Percentiles rank a stretch among this genome's conserved stretches.
phyloP scores from a whole-genome alignment of 2,888 invertebrate species.

The Lasius fuliginosus region DNA sequence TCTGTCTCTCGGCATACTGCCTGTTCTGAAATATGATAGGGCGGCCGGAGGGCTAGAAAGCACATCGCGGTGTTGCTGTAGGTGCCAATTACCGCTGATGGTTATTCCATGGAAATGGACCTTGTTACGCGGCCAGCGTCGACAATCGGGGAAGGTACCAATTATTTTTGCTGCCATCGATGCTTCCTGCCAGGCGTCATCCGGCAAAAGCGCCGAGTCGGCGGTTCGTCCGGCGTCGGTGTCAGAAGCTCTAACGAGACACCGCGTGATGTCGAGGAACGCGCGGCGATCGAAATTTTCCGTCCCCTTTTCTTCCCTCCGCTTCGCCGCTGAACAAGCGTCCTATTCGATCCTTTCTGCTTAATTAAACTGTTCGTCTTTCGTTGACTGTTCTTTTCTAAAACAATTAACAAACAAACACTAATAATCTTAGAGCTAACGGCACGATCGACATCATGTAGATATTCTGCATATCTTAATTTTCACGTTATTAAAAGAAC shows the following conservation, averaged over 20 bases:
- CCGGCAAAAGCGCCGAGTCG: slow-evolving; percentile 75
- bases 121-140: slow-evolving; percentile 83
- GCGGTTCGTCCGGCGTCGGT: slow-evolving; percentile 60
- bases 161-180: slow-evolving; percentile 83
- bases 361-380: not conserved
- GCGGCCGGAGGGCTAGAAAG: slow-evolving; percentile 71
- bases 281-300: slow-evolving; percentile 48
- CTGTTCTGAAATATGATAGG: slow-evolving; percentile 84
- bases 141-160: slow-evolving; percentile 83
- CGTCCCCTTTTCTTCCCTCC: slow-evolving; percentile 13
- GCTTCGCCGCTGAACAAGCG: slow-evolving; percentile 15
- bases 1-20: slow-evolving; percentile 44
- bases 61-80: slow-evolving; percentile 78
- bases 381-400: not conserved
- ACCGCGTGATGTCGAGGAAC: slow-evolving; percentile 63
- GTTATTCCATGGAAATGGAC: slow-evolving; percentile 86
- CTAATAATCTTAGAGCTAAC: not conserved
- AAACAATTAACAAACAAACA: not conserved
- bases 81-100: slow-evolving; percentile 86
- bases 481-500: not conserved
- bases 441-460: not conserved
- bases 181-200: slow-evolving; percentile 75
- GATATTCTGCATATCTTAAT: not conserved
- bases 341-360: not conserved
- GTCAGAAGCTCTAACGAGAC: slow-evolving; percentile 72